Evolutionary conservation across 2,797 vertebrate genomes (phyloP), one percentile per base, ranked within the genome.

Genomic region (Sebastes dallii): DNA sequence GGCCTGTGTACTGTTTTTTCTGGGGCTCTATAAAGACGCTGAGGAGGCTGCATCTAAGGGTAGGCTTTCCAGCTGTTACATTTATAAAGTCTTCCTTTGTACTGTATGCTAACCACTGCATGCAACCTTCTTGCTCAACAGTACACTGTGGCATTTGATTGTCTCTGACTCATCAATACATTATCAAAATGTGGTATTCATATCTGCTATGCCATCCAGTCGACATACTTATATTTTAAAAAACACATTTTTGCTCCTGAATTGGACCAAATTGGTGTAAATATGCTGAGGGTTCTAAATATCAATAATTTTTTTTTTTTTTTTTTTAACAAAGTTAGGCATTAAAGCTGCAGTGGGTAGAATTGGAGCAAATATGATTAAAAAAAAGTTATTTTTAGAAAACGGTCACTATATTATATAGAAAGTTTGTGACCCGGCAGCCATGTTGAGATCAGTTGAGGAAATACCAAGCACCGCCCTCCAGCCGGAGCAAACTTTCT

Each of bases 1-100:
- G 85, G 98, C 97, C 72, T 99, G 99, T 75, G 95, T 96, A 0
- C 94, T 97, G 78, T 99, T 99, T 89, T 97, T 99, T 83, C 95
- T 99, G 72, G 99, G 99, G 8, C 97, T 99, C 91, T 99, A 99
- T 91, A 96, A 94, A 8, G 96, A 99, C 86, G 97, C 99, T 2
- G 97, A 99, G 84, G 96, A 97, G 76, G 96, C 97, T 60, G 97
- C 97, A 56, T 95, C 96, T 78, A 99, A 97, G 94, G 98, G 98
- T 99, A 88, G 87, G 86, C 11, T 20, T 55, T 12, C 30, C 27
- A 78, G 42, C 50, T 30, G 59, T 12, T 8, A 12, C 50, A 42
- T 61, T 24, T 10, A 8, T 68, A 13, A 8, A 22, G 24, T 69
- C 16, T 4, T 67, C 8, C 22, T 64, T 32, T 80, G 72, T 27